These are phyloP conservation scores for Anabas testudineus DNA, from an alignment of 2,797 vertebrate genomes.

Conservation along the genomic window DNA sequence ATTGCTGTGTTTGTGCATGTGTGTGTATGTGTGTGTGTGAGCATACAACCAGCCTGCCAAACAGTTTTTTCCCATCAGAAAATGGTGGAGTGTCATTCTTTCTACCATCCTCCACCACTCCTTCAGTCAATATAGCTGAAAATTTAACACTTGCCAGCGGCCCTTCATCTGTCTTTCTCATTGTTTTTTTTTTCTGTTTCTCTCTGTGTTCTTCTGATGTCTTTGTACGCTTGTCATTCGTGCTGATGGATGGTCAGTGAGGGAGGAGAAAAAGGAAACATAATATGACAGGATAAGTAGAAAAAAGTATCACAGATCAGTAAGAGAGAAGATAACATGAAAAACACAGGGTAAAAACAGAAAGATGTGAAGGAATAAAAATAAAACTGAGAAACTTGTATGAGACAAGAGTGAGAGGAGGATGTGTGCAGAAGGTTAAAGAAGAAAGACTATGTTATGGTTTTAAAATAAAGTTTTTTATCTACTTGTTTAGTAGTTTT, in stretches of 20 bases:
- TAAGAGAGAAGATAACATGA: slow-evolving; percentile 17
- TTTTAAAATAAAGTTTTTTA: neutral
- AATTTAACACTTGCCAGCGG: slow-evolving; percentile 30
- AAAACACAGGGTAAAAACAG: neutral
- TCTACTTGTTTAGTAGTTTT: no score
- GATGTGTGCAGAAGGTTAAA: neutral
- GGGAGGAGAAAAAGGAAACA: slow-evolving; percentile 58
- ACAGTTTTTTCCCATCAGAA: slow-evolving; percentile 70
- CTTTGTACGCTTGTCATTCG: slow-evolving; percentile 63
- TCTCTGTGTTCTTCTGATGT: slow-evolving; percentile 49
- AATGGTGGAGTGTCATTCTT: slow-evolving; percentile 55
- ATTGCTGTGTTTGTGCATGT: slow-evolving; percentile 51
- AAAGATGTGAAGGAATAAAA: neutral
- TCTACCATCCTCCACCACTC: slow-evolving; percentile 51
- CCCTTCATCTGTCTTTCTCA: slow-evolving; percentile 22
- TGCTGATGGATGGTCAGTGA: slow-evolving; percentile 64
- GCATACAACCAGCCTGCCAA: slow-evolving; percentile 34
- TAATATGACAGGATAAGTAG: slow-evolving; percentile 66
- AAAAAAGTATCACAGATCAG: slow-evolving; percentile 55
- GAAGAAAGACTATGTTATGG: neutral
- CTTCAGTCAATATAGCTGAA: slow-evolving; percentile 41
- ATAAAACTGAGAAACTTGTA: no score
- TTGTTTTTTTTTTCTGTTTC: slow-evolving; percentile 14
- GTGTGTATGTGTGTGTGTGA: slow-evolving; percentile 13
- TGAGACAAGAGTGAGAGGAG: neutral